phyloP scores from a whole-genome alignment of 2,797 vertebrate genomes.

The Gymnodraco acuticeps region DNA sequence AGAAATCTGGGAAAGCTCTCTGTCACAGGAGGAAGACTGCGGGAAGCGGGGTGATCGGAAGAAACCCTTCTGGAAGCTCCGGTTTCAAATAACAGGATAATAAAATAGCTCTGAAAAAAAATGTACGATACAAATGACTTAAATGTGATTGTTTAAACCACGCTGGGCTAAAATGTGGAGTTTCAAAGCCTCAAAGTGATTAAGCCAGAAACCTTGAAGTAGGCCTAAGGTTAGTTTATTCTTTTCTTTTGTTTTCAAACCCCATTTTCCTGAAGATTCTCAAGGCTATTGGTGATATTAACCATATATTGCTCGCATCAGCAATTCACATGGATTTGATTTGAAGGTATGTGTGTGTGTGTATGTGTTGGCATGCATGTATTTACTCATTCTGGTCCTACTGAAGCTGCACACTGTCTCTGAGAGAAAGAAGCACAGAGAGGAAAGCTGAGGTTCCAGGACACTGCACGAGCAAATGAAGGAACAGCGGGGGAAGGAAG shows the following conservation, averaged over 20 bases:
- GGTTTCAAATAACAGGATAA: constrained; percentile 14
- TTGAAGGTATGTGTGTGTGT: constrained; percentile 21
- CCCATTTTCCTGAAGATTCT: background rate
- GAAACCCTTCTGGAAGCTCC: constrained; percentile 27
- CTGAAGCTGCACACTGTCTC: constrained; percentile 19
- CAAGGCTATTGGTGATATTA: constrained; percentile 42
- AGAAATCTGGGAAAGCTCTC: constrained; percentile 66
- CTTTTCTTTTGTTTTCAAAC: background rate
- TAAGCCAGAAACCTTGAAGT: background rate
- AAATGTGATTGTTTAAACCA: constrained; percentile 13
- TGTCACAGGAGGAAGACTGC: constrained; percentile 52
- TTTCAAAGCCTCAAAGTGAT: constrained; percentile 8
- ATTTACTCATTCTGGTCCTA: constrained; percentile 10
- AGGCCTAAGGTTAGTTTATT: background rate
- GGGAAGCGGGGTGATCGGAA: constrained; percentile 49
- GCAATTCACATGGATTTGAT: constrained; percentile 39
- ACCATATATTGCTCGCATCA: constrained; percentile 25
- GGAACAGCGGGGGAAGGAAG: constrained; percentile 8
- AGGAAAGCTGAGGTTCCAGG: constrained; percentile 31
- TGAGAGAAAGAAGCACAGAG: constrained; percentile 18
- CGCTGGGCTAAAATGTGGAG: background rate
- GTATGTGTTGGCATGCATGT: background rate
- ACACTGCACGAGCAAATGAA: constrained; percentile 18
- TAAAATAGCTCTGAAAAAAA: background rate
- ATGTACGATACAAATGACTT: constrained; percentile 6